Conservation (phyloP, 2,888 invertebrate species). For the Euplexia lucipara region DNA sequence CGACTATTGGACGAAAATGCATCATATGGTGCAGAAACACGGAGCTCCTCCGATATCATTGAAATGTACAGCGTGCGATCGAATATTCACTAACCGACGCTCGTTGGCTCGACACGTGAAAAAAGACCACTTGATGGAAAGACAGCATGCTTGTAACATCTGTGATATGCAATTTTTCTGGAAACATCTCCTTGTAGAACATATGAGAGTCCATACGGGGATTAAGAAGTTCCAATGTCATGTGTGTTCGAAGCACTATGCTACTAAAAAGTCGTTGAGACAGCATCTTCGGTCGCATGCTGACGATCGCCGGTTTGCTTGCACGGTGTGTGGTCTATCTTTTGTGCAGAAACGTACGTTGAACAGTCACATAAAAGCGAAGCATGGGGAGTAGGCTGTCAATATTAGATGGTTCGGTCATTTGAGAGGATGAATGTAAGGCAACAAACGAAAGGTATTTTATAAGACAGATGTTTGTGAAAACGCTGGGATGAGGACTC, state of each 20-base stretch:
- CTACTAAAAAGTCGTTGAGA: slow-evolving; percentile 75
- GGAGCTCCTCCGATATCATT: slow-evolving; percentile 66
- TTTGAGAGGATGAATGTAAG: too few relatives aligned
- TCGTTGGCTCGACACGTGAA: slow-evolving; percentile 74
- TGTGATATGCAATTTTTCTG: slow-evolving; percentile 77
- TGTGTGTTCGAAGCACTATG: slow-evolving; percentile 74
- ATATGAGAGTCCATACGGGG: slow-evolving; percentile 77
- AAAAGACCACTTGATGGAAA: slow-evolving; percentile 77
- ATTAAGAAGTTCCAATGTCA: slow-evolving; percentile 75
- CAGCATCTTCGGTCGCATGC: slow-evolving; percentile 77
- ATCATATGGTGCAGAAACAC: slow-evolving; percentile 73
- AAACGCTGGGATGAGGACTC: too few relatives aligned
- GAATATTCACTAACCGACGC: slow-evolving; percentile 71
- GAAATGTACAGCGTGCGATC: slow-evolving; percentile 77
- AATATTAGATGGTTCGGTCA: too few relatives aligned
- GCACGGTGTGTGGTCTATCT: slow-evolving; percentile 60
- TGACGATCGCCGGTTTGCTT: slow-evolving; percentile 58
- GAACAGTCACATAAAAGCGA: slow-evolving; percentile 78
- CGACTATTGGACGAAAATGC: slow-evolving; percentile 72
- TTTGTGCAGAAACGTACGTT: slow-evolving; percentile 75
- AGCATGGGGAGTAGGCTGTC: slow-evolving; percentile 55
- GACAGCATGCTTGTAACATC: slow-evolving; percentile 71
- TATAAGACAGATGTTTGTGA: too few relatives aligned
- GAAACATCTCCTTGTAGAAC: slow-evolving; percentile 72
- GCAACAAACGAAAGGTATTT: too few relatives aligned